Base-by-base conservation (phyloP, 2,888 invertebrate species). In the Noctuana brunneofusca region DNA sequence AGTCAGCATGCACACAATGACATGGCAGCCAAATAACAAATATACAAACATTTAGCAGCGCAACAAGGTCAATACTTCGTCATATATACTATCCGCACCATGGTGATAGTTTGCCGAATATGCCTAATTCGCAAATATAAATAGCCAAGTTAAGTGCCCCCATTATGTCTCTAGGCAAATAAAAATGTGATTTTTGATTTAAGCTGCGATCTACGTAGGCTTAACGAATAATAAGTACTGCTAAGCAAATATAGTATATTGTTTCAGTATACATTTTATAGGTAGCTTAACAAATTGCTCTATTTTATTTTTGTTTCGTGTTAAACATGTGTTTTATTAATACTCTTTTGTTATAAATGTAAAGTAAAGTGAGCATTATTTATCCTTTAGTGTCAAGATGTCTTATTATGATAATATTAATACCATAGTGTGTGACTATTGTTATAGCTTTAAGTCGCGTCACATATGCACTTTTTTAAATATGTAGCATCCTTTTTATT, bases 401-500 rank as follows among this genome's bases (percentile, higher is more conserved):
- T 20, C 1, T 3, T 20, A 48, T 2, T 48, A 9, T 5, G 3
- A 22, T 22, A 20, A 46, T 46, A 22, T 22, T 22, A 48, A 11
- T 8, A 27, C 4, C 6, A n/a, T 38, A 49, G 27, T 20, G 35
- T 48, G 56, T 50, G 35, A n/a, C 41, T 41, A 41, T 41, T 6
- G 4, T 4, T 20, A 48, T 48, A 48, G 22, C 16, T 48, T 48
- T 48, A 48, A 48, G 22, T 48, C 22, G 12, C 46, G 20, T 48
- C 46, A 22, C 46, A 52, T 12, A 38, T 50, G 55, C 43, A 57
- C 41, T 14, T 46, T 54, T 63, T 35, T 38, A 38, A 58, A 52
- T 57, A 49, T 56, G 64, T 65, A 27, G 65, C 64, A 58, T 68
- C 65, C 60, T 66, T 68, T 65, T 67, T 64, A 57, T 66, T 58